Conservation (phyloP, 2,113 vertebrate genomes). For the Peromyscus leucopus region DNA sequence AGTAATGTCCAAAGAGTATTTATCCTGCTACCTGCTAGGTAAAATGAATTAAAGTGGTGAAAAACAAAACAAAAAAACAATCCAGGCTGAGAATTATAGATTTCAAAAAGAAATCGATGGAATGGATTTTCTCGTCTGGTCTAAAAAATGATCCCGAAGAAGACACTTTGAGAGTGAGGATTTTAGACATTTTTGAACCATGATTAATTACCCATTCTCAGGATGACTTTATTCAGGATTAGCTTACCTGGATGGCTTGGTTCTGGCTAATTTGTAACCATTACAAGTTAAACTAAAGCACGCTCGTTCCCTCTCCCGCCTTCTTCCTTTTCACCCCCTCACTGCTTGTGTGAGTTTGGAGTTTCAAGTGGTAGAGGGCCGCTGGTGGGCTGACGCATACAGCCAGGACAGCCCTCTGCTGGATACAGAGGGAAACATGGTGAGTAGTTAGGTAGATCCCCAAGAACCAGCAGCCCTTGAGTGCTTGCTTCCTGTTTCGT, state of each 20-base stretch:
- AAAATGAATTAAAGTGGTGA: conserved; percentile 13
- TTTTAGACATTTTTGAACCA: conserved; percentile 1
- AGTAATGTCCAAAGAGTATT: background rate
- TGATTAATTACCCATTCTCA: background rate
- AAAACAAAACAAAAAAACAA: background rate
- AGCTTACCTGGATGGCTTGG: background rate
- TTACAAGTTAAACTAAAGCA: background rate
- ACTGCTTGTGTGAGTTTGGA: background rate
- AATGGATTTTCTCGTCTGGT: conserved; percentile 30
- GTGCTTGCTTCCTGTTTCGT: fast-evolving
- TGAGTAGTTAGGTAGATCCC: background rate
- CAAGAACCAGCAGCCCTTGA: fast-evolving
- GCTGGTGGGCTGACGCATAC: background rate
- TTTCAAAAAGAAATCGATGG: conserved; percentile 46
- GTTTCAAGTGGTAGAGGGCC: background rate
- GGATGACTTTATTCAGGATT: background rate
- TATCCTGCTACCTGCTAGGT: background rate
- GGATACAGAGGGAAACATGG: fast-evolving
- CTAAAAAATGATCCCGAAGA: conserved; percentile 23
- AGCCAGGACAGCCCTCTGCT: background rate
- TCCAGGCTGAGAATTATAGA: conserved; percentile 13
- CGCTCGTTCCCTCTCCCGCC: background rate
- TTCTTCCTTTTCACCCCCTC: background rate
- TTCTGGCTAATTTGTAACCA: background rate
- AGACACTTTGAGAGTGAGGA: background rate